phyloP scores from a whole-genome alignment of 92 coral and sea anemone species.

The Anthopleura xanthogrammica region DNA sequence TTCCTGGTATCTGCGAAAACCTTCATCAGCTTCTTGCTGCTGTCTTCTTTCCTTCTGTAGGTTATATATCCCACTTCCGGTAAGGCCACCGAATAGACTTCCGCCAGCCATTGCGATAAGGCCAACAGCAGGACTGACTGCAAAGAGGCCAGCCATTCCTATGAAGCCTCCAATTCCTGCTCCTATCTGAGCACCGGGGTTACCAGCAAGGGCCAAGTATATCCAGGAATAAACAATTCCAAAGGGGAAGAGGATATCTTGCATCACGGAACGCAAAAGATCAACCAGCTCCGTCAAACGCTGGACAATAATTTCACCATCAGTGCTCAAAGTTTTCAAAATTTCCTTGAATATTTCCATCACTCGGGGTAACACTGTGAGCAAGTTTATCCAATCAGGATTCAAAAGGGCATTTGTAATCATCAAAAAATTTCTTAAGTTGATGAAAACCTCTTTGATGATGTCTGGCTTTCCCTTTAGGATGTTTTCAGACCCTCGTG shows the following conservation, averaged over 20 bases:
- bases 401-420: slow-evolving; percentile 73
- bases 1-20: slow-evolving; percentile 29
- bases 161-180: slow-evolving; percentile 57
- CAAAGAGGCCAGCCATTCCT: slow-evolving; percentile 32
- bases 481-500: background rate
- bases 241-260: slow-evolving; percentile 64
- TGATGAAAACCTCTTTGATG: slow-evolving; percentile 56
- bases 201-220: slow-evolving; percentile 32
- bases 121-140: slow-evolving; percentile 36
- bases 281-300: slow-evolving; percentile 29
- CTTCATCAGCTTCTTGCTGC: slow-evolving; percentile 18
- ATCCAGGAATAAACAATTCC: slow-evolving; percentile 80
- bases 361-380: slow-evolving; percentile 39
- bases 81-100: slow-evolving; percentile 47
- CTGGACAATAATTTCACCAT: slow-evolving; percentile 9
- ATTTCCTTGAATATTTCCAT: slow-evolving; percentile 36
- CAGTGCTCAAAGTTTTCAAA: slow-evolving; percentile 13
- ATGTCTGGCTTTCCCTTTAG: slow-evolving; percentile 3
- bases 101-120: slow-evolving; percentile 51
- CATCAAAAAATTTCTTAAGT: slow-evolving; percentile 67
- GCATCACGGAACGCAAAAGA: slow-evolving; percentile 50
- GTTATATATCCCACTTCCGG: slow-evolving; percentile 57
- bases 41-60: slow-evolving; percentile 1
- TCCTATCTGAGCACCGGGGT: slow-evolving; percentile 67
- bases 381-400: slow-evolving; percentile 49